phyloP scores from a whole-genome alignment of 2,113 vertebrate genomes.

The Pycnonotus jocosus region DNA sequence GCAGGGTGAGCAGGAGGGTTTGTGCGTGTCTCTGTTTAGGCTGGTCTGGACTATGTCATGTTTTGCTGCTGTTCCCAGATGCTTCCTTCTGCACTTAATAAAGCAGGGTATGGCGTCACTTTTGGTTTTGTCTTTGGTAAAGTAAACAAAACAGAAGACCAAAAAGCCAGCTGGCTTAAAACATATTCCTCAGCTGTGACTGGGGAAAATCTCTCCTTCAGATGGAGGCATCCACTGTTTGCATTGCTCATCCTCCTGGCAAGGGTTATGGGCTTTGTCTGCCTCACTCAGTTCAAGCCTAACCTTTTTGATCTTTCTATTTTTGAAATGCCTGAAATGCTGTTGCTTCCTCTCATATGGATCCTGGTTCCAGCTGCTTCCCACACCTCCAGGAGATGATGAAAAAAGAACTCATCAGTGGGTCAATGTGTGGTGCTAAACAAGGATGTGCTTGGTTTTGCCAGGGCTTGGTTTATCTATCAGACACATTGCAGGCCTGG shows the following conservation, averaged over 20 bases:
- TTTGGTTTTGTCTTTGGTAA: conserved; percentile 3
- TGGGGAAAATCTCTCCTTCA: background rate
- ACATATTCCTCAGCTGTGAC: background rate
- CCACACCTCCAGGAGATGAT: background rate
- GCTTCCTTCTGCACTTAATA: background rate
- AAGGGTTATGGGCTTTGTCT: background rate
- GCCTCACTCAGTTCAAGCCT: background rate
- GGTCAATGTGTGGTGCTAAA: background rate
- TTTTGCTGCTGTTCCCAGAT: background rate
- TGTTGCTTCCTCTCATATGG: background rate
- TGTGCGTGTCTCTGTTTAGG: background rate
- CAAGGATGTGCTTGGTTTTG: background rate
- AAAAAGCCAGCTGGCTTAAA: background rate
- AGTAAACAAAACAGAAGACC: background rate
- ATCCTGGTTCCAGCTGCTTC: background rate
- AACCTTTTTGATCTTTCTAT: background rate
- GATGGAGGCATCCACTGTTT: background rate
- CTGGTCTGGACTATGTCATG: background rate
- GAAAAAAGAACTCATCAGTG: background rate
- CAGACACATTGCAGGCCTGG: background rate
- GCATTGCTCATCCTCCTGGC: background rate
- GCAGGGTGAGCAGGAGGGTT: background rate
- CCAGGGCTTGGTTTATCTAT: background rate
- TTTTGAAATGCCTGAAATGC: background rate
- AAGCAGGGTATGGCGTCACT: background rate